Conservation (phyloP, 2,888 invertebrate species). For the Portevinia maculata region DNA sequence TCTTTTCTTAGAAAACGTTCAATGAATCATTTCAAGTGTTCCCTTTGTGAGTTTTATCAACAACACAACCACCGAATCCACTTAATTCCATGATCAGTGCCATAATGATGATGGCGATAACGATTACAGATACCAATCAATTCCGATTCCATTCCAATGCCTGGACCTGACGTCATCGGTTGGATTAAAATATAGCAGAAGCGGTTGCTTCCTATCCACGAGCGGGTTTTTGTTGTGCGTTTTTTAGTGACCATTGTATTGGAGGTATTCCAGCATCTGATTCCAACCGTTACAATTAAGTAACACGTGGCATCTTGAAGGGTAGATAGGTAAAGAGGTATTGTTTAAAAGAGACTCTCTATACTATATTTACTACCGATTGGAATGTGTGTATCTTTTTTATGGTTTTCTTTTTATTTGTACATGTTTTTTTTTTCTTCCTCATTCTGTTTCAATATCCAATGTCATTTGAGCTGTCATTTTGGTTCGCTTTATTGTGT, state of each 20-base stretch:
- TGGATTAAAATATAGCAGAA: slow-evolving; percentile 34
- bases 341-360: too few relatives aligned
- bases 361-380: slow-evolving; percentile 29
- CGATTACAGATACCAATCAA: slow-evolving; percentile 61
- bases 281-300: slow-evolving; percentile 58
- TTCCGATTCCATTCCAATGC: slow-evolving; percentile 40
- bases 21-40: slow-evolving; percentile 66
- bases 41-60: slow-evolving; percentile 19
- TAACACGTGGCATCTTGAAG: slow-evolving; percentile 39
- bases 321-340: slow-evolving; percentile 34
- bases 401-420: slow-evolving; percentile 30
- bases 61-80: slow-evolving; percentile 37
- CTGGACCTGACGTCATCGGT: slow-evolving; percentile 62
- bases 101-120: slow-evolving; percentile 60
- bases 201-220: slow-evolving; percentile 3
- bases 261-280: slow-evolving; percentile 51
- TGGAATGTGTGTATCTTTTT: slow-evolving; percentile 50
- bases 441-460: slow-evolving; percentile 22
- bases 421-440: slow-evolving; percentile 25
- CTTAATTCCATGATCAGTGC: slow-evolving; percentile 62
- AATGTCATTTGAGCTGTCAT: slow-evolving; percentile 62
- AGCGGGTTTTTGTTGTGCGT: not conserved
- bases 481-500: slow-evolving; percentile 31
- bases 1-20: slow-evolving; percentile 39
- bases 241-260: slow-evolving; percentile 41